A percentile compares a stretch with the other conserved stretches of the same genome.
Conservation (phyloP, 2,888 invertebrate species). For the Aplocera efformata region DNA sequence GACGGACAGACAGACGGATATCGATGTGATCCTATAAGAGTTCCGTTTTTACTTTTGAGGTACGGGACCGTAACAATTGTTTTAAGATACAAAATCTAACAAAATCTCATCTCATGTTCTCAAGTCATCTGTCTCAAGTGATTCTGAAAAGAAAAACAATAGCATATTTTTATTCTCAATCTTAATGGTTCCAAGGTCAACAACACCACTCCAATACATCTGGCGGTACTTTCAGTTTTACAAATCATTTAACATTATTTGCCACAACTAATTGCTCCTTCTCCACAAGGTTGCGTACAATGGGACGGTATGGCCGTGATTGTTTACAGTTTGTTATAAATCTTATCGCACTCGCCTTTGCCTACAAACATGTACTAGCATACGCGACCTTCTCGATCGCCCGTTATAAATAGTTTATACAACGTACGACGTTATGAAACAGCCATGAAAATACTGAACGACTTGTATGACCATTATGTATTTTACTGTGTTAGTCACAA, state of each 20-base stretch:
- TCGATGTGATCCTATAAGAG: too few species aligned
- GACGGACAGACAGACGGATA: too few species aligned
- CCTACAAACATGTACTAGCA: slow-evolving; percentile 27
- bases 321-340: slow-evolving; percentile 48
- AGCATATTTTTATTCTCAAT: slow-evolving; percentile 36
- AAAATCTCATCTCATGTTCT: too few species aligned
- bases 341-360: slow-evolving; percentile 43
- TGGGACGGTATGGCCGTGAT: slow-evolving; percentile 42
- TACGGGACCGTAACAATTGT: too few species aligned
- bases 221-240: slow-evolving; percentile 42
- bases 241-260: slow-evolving; percentile 30
- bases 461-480: slow-evolving; percentile 17
- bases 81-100: too few species aligned
- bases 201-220: slow-evolving; percentile 41
- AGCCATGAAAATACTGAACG: slow-evolving; percentile 38
- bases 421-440: slow-evolving; percentile 36
- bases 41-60: too few species aligned
- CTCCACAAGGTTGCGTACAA: slow-evolving; percentile 39
- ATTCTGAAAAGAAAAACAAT: slow-evolving; percentile 30
- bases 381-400: slow-evolving; percentile 45
- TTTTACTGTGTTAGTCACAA: slow-evolving; percentile 7
- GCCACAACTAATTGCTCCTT: slow-evolving; percentile 34
- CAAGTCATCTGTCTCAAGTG: too few species aligned
- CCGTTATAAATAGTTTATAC: slow-evolving; percentile 44
- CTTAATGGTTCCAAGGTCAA: slow-evolving; percentile 42